Evolutionary conservation across 1,140 invertebrate genomes (phyloP).

Genomic region (Limonius californicus): DNA sequence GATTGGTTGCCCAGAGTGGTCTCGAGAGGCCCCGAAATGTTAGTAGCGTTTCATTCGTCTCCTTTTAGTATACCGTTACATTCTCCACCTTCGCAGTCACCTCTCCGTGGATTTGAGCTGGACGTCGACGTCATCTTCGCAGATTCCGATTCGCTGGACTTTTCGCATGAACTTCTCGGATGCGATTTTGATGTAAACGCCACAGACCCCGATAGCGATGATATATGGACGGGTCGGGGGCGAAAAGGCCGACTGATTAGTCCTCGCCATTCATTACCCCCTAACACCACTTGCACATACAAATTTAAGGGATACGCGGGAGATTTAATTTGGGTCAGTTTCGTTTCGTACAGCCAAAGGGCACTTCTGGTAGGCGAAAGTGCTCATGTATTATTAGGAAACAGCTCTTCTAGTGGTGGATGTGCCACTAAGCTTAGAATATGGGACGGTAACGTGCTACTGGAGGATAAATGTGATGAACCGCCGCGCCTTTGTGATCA

Average conservation of each 20-base stretch:
- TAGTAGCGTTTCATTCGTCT: constrained; percentile 81
- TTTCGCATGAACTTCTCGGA: constrained; percentile 55
- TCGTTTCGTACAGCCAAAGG: constrained; percentile 75
- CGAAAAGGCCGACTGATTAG: constrained; percentile 65
- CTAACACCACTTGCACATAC: constrained; percentile 82
- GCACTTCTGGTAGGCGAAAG: constrained; percentile 55
- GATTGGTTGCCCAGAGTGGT: constrained; percentile 73
- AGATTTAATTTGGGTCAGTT: constrained; percentile 83
- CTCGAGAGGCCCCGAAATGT: constrained; percentile 69
- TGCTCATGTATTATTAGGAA: constrained; percentile 37
- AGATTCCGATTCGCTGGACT: constrained; percentile 74
- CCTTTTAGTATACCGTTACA: constrained; percentile 70
- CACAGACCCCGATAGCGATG: constrained; percentile 54
- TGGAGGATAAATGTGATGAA: constrained; percentile 64
- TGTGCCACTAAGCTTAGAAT: constrained; percentile 60
- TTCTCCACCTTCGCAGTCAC: constrained; percentile 51
- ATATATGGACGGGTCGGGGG: constrained; percentile 50
- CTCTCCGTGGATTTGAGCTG: constrained; percentile 72
- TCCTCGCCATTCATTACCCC: constrained; percentile 77
- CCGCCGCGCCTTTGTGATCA: constrained; percentile 77
- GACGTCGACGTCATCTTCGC: constrained; percentile 84
- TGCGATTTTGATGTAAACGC: constrained; percentile 72
- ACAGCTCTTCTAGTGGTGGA: constrained; percentile 41
- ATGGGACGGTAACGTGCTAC: constrained; percentile 53
- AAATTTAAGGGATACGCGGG: constrained; percentile 72